Evolutionary conservation across 2,888 invertebrate species (phyloP), one percentile per base, ranked within the genome.

Genomic region (Plebejus argus): DNA sequence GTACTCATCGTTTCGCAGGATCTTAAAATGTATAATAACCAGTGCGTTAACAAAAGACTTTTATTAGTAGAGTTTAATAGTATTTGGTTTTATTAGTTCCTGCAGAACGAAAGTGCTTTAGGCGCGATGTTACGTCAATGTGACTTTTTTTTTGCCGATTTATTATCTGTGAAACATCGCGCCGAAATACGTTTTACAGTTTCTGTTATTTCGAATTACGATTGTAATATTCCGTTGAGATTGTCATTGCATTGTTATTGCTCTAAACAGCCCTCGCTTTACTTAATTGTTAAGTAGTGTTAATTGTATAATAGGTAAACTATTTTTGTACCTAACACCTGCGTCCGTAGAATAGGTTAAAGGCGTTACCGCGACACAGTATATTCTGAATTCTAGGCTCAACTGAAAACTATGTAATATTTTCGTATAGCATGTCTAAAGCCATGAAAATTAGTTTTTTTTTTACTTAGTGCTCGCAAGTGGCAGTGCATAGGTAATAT

Each of bases 221-320:
- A 49, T 74, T 74, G 74, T 74, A 74, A 74, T 74, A 74, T 78
- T 61, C 78, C 70, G 76, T 80, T 81, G 74, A 74, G 77, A 79
- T 78, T 71, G 78, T 79, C 76, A 78, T 80, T 78, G 80, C 79
- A 81, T 80, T 78, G 81, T 81, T 82, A 77, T 81, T 80, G 78
- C 82, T 81, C 79, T 82, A 82, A 80, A 79, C 81, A 86, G 85
- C 89, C 92, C 92, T 90, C 90, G 87, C 88, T 84, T 91, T 91
- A 91, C 90, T 90, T 93, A 90, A 92, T 91, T 91, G 91, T 93
- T 94, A 94, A 93, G 93, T 94, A 94, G 93, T 92, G 81, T 87
- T 94, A 92, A 92, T 93, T 91, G 87, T 93, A 93, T 90, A 85
- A 93, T 94, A 94, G 93, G 93, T 91, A 91, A 93, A 93, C 86